Evolutionary conservation across 2,888 invertebrate species (phyloP).

Genomic region (Stomorhina lunata): DNA sequence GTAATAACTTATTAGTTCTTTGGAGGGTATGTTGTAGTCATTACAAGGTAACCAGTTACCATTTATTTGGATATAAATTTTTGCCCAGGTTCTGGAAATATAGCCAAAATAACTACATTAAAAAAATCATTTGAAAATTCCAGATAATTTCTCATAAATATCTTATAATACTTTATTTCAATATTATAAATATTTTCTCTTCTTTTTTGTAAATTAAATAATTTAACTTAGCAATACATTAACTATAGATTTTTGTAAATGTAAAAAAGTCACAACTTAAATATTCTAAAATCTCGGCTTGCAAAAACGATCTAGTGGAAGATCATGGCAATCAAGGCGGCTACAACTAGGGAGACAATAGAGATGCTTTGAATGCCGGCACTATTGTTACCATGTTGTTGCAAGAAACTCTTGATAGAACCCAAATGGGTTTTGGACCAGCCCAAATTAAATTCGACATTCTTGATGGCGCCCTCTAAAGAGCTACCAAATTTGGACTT

Average conservation of each 20-base stretch:
- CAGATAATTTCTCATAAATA: too few species aligned
- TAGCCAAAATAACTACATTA: too few species aligned
- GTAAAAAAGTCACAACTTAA: background rate
- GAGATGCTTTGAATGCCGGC: slow-evolving; percentile 67
- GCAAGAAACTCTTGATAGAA: slow-evolving; percentile 70
- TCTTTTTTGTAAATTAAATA: too few species aligned
- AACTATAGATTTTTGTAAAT: background rate
- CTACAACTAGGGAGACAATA: slow-evolving; percentile 67
- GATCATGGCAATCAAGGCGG: slow-evolving; percentile 59
- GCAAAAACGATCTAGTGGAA: background rate
- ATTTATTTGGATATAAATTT: too few species aligned
- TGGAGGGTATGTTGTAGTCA: too few species aligned
- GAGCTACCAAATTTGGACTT: slow-evolving; percentile 72
- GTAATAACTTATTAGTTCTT: too few species aligned
- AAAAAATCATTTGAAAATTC: too few species aligned
- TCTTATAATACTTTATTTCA: too few species aligned
- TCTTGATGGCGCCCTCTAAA: slow-evolving; percentile 70
- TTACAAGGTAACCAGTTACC: too few species aligned
- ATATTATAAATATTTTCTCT: too few species aligned
- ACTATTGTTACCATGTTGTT: slow-evolving; percentile 60
- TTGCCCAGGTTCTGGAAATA: too few species aligned
- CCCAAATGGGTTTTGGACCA: slow-evolving; percentile 73
- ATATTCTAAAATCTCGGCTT: background rate
- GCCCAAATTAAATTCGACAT: slow-evolving; percentile 73
- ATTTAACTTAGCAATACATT: background rate